phyloP scores from a whole-genome alignment of 2,113 vertebrate species.

The Aegithalos caudatus region DNA sequence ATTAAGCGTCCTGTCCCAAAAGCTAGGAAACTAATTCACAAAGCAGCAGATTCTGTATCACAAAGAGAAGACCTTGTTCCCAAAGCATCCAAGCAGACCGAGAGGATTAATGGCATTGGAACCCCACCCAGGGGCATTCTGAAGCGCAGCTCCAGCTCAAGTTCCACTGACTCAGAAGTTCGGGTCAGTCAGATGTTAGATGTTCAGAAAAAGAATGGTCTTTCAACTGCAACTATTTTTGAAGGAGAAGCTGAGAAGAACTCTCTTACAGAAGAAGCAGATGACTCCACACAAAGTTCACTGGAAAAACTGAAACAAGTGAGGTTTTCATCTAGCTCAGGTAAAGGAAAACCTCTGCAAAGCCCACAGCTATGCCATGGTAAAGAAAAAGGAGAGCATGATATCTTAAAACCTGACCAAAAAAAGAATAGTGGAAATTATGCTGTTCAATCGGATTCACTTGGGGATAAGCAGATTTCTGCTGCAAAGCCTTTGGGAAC shows the following conservation, averaged over 20 bases:
- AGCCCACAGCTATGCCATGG: not conserved
- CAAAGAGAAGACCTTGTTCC: constrained; percentile 49
- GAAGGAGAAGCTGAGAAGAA: constrained; percentile 65
- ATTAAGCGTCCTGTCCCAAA: constrained; percentile 82
- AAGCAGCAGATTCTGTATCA: constrained; percentile 24
- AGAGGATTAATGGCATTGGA: constrained; percentile 10
- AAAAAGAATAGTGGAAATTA: not conserved
- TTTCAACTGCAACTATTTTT: constrained; percentile 50
- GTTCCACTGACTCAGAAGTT: constrained; percentile 81
- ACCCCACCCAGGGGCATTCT: constrained; percentile 73
- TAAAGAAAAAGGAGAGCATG: constrained; percentile 71
- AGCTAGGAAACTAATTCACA: constrained; percentile 81
- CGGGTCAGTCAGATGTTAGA: constrained; percentile 57
- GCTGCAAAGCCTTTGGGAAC: not conserved
- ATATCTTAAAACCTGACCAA: constrained; percentile 67
- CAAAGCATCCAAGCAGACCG: not conserved
- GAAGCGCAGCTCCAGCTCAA: constrained; percentile 78
- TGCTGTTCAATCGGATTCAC: not conserved
- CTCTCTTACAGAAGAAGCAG: not conserved
- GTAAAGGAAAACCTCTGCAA: constrained; percentile 35
- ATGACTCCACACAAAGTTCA: constrained; percentile 12
- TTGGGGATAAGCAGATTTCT: not conserved
- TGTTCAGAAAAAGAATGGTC: constrained; percentile 54
- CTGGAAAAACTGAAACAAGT: constrained; percentile 81
- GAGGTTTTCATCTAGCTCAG: constrained; percentile 72